A percentile compares a stretch with the other conserved stretches of the same genome.
Conservation (phyloP, 2,888 invertebrate species). For the Gastracanthus pulcherrimus region DNA sequence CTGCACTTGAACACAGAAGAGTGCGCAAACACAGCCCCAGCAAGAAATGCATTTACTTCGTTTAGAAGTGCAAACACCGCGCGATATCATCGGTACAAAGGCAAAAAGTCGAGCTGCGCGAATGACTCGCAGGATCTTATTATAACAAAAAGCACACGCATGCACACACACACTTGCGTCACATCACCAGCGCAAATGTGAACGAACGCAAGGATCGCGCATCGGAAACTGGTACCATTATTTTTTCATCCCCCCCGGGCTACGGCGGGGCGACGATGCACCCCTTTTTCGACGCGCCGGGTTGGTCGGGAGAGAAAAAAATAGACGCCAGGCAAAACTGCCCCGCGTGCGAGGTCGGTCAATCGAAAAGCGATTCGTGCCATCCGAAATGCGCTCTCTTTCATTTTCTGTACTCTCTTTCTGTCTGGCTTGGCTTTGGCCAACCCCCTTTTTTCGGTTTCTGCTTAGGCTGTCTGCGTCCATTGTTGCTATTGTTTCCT, state of each 20-base stretch:
- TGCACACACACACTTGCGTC: no score
- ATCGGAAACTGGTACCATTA: slow-evolving; percentile 28
- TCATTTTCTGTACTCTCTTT: slow-evolving; percentile 24
- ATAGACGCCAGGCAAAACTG: no score
- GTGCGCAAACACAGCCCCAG: neutral
- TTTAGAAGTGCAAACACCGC: neutral
- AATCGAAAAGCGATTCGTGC: slow-evolving; percentile 68
- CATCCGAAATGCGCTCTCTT: slow-evolving; percentile 42
- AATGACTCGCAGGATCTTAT: slow-evolving; percentile 20
- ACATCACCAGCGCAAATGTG: no score
- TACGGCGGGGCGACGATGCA: neutral
- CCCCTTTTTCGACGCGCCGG: slow-evolving; percentile 13
- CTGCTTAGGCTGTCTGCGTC: neutral
- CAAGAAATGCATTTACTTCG: slow-evolving; percentile 27
- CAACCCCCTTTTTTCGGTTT: slow-evolving; percentile 8
- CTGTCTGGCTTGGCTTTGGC: slow-evolving; percentile 9
- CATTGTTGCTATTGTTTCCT: slow-evolving; percentile 1
- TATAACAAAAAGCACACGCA: neutral
- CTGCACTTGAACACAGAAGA: neutral
- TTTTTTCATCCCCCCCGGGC: slow-evolving; percentile 27
- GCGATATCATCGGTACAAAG: neutral
- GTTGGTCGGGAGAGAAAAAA: neutral
- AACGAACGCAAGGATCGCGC: no score
- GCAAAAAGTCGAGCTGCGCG: neutral
- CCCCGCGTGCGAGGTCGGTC: slow-evolving; percentile 60